Conservation (phyloP, 1,140 invertebrate species). For the Apis cerana region DNA sequence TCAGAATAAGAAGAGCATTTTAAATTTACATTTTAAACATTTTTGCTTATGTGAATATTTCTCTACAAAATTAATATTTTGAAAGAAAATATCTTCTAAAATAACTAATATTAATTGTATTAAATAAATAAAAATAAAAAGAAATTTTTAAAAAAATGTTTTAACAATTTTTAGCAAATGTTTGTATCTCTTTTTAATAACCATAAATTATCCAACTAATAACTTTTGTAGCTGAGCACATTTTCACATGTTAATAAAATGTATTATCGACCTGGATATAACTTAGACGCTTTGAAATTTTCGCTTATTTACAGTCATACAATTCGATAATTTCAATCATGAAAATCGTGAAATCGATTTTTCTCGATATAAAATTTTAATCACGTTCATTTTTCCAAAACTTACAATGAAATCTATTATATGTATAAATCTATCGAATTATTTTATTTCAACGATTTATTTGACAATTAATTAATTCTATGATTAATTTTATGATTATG, state of each 20-base stretch:
- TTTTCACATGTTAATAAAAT: neutral
- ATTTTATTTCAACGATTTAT: neutral
- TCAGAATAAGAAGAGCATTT: too few species aligned
- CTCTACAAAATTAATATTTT: too few species aligned
- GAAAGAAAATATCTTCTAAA: too few species aligned
- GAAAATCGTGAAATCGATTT: neutral
- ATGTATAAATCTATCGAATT: neutral
- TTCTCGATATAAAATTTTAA: conserved; percentile 4
- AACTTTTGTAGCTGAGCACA: too few species aligned
- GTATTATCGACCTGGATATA: neutral
- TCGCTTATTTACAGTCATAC: neutral
- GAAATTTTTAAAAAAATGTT: too few species aligned
- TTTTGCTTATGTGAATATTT: too few species aligned
- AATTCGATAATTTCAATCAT: neutral
- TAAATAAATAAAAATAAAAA: too few species aligned
- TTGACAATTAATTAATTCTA: neutral
- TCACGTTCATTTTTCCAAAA: neutral
- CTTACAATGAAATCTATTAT: neutral
- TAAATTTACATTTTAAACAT: too few species aligned
- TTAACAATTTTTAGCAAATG: too few species aligned
- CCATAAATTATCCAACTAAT: too few species aligned
- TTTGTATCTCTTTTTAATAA: too few species aligned
- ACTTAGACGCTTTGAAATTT: neutral
- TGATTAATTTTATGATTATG: neutral
- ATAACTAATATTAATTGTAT: too few species aligned